A percentile compares a stretch with the other conserved stretches of the same genome.
These are phyloP conservation scores for Scartelaos histophorus DNA, from an alignment of 2,113 vertebrate species.

Conservation along the genomic window DNA sequence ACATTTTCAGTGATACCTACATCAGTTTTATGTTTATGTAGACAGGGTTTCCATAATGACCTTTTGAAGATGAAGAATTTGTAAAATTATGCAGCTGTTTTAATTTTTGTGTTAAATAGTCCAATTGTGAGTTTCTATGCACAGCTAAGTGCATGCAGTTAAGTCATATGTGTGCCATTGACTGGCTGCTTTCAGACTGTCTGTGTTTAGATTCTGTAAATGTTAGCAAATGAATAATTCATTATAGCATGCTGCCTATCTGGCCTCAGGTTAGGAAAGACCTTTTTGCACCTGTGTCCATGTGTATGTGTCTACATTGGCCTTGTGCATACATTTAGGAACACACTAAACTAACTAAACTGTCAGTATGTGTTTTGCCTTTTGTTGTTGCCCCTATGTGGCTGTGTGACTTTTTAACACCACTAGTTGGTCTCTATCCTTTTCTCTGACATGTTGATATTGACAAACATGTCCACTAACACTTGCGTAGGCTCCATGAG, in stretches of 20 bases:
- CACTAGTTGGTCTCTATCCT: conserved; percentile 42
- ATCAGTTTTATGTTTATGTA: background rate
- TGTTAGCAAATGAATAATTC: conserved; percentile 70
- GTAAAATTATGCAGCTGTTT: conserved; percentile 10
- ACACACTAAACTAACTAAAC: conserved; percentile 42
- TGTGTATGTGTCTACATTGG: conserved; percentile 28
- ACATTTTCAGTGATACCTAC: background rate
- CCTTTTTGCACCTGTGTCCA: conserved; percentile 57
- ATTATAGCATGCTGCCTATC: conserved; percentile 45
- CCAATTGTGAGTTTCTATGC: conserved; percentile 42
- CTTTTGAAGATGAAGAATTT: conserved; percentile 19
- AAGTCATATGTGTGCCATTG: conserved; percentile 35
- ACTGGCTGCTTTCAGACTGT: conserved; percentile 43
- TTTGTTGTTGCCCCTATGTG: conserved; percentile 37
- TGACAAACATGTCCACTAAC: conserved; percentile 10
- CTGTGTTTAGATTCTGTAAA: conserved; percentile 54
- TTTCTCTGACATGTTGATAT: conserved; percentile 38
- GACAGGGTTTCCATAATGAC: background rate
- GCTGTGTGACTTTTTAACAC: conserved; percentile 40
- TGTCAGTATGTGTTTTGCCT: conserved; percentile 35
- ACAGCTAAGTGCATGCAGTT: conserved; percentile 23
- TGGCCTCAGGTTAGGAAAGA: conserved; percentile 65
- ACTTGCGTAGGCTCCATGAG: conserved; percentile 49
- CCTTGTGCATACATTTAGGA: conserved; percentile 37
- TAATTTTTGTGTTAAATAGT: conserved; percentile 27